Percentiles rank a stretch among this genome's conserved stretches.
Conservation (phyloP, 2,113 vertebrate species). For the Malurus alboscapulatus region DNA sequence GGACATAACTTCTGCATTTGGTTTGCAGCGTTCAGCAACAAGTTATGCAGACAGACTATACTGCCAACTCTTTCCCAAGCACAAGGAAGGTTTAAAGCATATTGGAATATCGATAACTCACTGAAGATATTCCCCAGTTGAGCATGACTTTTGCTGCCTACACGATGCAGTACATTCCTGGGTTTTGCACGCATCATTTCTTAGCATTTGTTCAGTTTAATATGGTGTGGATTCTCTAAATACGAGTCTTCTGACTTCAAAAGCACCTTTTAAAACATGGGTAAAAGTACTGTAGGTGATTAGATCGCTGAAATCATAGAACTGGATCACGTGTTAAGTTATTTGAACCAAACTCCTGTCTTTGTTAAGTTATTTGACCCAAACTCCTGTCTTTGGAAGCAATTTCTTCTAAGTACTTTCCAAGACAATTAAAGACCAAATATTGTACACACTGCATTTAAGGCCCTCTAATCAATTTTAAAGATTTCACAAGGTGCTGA, state of each 20-base stretch:
- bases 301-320: background rate
- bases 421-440: background rate
- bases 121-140: background rate
- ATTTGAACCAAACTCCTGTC: background rate
- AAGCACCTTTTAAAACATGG: background rate
- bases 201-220: background rate
- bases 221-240: background rate
- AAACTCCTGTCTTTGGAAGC: background rate
- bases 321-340: background rate
- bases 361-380: background rate
- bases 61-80: background rate
- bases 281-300: background rate
- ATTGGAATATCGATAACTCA: background rate
- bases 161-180: background rate
- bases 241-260: background rate
- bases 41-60: background rate
- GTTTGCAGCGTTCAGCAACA: background rate
- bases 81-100: background rate
- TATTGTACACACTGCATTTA: background rate
- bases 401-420: background rate
- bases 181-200: background rate
- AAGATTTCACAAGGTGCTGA: background rate
- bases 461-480: background rate
- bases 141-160: background rate
- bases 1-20: background rate